Evolutionary conservation across 2,888 invertebrate genomes (phyloP).

Genomic region (Oxyteleia sp.): DNA sequence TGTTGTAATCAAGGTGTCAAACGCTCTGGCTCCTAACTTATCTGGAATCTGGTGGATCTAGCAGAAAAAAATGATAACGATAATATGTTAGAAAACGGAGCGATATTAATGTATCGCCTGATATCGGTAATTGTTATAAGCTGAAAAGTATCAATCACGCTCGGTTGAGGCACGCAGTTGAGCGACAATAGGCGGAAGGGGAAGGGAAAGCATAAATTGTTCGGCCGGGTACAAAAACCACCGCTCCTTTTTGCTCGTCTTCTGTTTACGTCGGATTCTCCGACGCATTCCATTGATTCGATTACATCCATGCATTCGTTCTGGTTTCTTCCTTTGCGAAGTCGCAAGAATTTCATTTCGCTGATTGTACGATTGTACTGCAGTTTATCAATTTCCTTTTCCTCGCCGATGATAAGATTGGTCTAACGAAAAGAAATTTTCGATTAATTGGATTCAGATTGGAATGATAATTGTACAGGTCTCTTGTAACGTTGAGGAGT

Average conservation of each 20-base stretch:
- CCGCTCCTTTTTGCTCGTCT: slow-evolving; percentile 9
- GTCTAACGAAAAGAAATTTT: too few species aligned
- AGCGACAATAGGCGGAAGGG: slow-evolving; percentile 1
- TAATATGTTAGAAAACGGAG: slow-evolving; percentile 1
- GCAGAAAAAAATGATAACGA: slow-evolving; percentile 22
- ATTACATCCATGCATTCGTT: slow-evolving; percentile 56
- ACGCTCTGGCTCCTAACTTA: neutral
- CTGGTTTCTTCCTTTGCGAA: slow-evolving; percentile 74
- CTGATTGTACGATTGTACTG: neutral
- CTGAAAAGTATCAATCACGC: slow-evolving; percentile 29
- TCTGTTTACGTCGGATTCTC: slow-evolving; percentile 31
- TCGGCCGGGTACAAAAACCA: slow-evolving; percentile 12
- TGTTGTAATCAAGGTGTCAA: neutral
- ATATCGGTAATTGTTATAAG: slow-evolving; percentile 36
- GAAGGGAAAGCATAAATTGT: slow-evolving; percentile 19
- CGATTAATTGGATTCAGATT: too few species aligned
- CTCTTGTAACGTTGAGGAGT: too few species aligned
- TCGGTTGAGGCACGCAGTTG: slow-evolving; percentile 6
- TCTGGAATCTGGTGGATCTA: neutral
- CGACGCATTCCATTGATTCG: slow-evolving; percentile 48
- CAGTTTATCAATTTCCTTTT: neutral
- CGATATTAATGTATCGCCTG: slow-evolving; percentile 30
- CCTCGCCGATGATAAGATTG: neutral
- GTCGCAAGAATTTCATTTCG: slow-evolving; percentile 3
- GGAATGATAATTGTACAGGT: too few species aligned